A percentile compares a stretch with the other conserved stretches of the same genome.
Evolutionary conservation across 1,140 invertebrate species (phyloP).

Genomic region (Spodoptera frugiperda): DNA sequence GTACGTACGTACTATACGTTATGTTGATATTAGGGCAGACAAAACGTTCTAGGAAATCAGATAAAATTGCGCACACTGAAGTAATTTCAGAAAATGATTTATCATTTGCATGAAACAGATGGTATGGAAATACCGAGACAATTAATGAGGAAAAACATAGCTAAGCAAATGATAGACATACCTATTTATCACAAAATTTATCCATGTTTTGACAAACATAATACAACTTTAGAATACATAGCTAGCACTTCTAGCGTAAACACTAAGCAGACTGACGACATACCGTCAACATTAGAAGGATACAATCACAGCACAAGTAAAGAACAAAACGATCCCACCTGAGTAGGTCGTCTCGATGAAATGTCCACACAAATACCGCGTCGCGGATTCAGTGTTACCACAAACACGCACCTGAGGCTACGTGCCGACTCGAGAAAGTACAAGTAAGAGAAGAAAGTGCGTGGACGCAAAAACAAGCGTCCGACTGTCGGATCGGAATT

Average conservation of each 20-base stretch:
- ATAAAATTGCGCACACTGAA: not conserved
- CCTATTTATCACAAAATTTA: not conserved
- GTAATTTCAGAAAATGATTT: not conserved
- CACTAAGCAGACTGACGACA: not conserved
- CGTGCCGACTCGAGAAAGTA: slow-evolving; percentile 63
- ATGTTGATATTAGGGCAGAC: too few relatives aligned
- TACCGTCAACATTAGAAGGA: slow-evolving; percentile 1
- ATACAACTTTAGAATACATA: too few relatives aligned
- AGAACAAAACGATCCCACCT: slow-evolving; percentile 3
- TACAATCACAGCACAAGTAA: slow-evolving; percentile 1
- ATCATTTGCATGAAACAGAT: not conserved
- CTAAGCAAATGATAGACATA: not conserved
- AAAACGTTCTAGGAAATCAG: not conserved
- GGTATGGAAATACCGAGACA: not conserved
- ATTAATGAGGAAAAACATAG: not conserved
- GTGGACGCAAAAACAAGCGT: slow-evolving; percentile 63
- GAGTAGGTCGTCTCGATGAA: slow-evolving; percentile 29
- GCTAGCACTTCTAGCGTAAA: not conserved
- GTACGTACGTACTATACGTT: too few relatives aligned
- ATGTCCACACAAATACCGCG: slow-evolving; percentile 3
- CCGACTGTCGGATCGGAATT: slow-evolving; percentile 62
- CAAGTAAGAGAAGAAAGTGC: slow-evolving; percentile 70
- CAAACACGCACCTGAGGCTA: slow-evolving; percentile 48
- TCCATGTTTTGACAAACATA: too few relatives aligned
- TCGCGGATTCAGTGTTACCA: slow-evolving; percentile 39